phyloP scores from a whole-genome alignment of 2,113 vertebrate species.

The Corythaeola cristata region DNA sequence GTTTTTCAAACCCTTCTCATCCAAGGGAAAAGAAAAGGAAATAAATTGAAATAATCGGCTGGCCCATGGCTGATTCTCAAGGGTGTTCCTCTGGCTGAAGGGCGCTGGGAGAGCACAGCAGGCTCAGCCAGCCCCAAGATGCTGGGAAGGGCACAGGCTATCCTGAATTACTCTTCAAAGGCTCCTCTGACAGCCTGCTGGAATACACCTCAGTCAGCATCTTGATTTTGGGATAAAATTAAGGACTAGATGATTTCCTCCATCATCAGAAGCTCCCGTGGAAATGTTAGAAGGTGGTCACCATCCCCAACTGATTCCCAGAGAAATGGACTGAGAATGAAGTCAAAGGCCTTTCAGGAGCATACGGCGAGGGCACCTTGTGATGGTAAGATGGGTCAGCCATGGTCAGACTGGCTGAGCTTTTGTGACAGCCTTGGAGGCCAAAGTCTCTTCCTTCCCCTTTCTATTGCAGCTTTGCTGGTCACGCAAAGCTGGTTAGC shows the following conservation, averaged over 20 bases:
- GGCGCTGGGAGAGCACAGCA: accelerated
- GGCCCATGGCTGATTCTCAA: not conserved
- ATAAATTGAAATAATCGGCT: not conserved
- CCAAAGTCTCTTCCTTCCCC: not conserved
- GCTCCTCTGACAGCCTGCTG: not conserved
- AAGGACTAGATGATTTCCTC: not conserved
- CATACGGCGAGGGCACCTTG: not conserved
- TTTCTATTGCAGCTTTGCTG: not conserved
- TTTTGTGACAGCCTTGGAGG: not conserved
- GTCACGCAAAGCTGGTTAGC: not conserved
- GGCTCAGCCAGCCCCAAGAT: not conserved
- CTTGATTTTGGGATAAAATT: not conserved
- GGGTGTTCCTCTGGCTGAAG: not conserved
- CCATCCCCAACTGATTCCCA: not conserved
- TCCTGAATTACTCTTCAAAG: not conserved
- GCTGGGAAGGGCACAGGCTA: not conserved
- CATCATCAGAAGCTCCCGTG: not conserved
- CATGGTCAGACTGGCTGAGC: not conserved
- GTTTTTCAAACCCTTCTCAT: not conserved
- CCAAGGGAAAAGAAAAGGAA: not conserved
- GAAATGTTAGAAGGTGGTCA: not conserved
- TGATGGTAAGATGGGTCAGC: not conserved
- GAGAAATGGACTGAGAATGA: not conserved
- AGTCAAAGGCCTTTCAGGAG: not conserved
- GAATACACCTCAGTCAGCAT: not conserved